Evolutionary conservation across 2,797 vertebrate species (phyloP).

Genomic region (Gallirallus australis): DNA sequence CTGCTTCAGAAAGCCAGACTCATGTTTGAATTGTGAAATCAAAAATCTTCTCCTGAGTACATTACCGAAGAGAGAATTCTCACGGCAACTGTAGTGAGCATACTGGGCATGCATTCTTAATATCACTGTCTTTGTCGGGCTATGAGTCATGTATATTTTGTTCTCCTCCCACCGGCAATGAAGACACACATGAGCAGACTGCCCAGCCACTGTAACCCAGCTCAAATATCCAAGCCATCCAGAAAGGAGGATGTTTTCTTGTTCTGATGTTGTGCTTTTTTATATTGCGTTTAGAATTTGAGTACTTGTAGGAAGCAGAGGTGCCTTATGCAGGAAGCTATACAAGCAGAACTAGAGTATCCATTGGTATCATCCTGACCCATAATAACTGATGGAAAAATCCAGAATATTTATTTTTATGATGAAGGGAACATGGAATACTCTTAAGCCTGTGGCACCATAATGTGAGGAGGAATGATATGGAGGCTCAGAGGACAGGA

Average conservation of each 20-base stretch:
- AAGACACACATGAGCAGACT: neutral
- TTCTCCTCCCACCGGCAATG: rapidly evolving
- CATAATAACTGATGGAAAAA: neutral
- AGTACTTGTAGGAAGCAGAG: neutral
- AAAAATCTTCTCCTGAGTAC: neutral
- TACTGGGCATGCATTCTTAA: neutral
- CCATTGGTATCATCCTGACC: neutral
- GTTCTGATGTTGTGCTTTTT: neutral
- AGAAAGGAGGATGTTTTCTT: neutral
- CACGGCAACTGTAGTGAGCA: neutral
- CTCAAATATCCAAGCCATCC: neutral
- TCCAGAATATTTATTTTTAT: neutral
- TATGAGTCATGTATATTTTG: neutral
- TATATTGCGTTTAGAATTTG: neutral
- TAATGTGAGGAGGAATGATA: rapidly evolving
- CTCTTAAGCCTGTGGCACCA: neutral
- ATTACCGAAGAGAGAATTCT: neutral
- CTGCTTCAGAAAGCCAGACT: neutral
- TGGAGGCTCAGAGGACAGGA: neutral
- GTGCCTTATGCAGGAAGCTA: neutral
- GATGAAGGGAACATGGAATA: neutral
- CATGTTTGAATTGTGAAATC: neutral
- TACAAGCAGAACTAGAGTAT: neutral
- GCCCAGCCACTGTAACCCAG: neutral
- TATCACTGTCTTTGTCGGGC: neutral